Percentiles rank a stretch among this genome's conserved stretches.
Conservation (phyloP, 2,113 vertebrate genomes). For the Platysteira castanea region DNA sequence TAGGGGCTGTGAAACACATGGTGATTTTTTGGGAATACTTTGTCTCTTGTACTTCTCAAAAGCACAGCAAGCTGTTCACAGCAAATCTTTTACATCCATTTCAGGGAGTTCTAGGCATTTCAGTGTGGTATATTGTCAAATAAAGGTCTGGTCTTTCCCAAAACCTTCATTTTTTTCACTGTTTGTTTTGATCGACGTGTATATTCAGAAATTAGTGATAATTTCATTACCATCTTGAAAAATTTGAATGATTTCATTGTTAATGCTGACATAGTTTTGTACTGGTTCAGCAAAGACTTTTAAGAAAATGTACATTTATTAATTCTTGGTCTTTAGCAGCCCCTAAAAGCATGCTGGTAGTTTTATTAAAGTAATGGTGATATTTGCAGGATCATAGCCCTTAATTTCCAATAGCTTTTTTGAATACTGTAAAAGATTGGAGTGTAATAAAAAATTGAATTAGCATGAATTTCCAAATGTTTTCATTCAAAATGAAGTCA, state of each 20-base stretch:
- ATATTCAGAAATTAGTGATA: not conserved
- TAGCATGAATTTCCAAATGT: not conserved
- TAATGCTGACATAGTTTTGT: not conserved
- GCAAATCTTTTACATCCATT: not conserved
- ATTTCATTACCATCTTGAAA: not conserved
- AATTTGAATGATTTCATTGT: not conserved
- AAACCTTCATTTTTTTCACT: not conserved
- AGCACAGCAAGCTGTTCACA: not conserved
- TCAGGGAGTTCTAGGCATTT: not conserved
- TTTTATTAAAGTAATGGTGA: not conserved
- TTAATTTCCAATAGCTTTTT: not conserved
- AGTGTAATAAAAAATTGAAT: not conserved
- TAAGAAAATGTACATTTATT: not conserved
- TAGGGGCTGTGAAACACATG: constrained; percentile 38
- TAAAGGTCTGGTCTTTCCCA: not conserved
- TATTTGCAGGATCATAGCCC: not conserved
- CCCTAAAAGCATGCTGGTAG: not conserved
- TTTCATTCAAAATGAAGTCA: not conserved
- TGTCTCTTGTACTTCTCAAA: constrained; percentile 6
- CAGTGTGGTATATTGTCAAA: not conserved
- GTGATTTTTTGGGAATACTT: not conserved
- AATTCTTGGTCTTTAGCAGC: not conserved
- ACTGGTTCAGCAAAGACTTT: not conserved
- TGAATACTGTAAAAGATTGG: not conserved
- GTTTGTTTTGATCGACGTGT: not conserved